Conservation (phyloP, 64 coral and sea anemone species). For the Anthopleura sola region DNA sequence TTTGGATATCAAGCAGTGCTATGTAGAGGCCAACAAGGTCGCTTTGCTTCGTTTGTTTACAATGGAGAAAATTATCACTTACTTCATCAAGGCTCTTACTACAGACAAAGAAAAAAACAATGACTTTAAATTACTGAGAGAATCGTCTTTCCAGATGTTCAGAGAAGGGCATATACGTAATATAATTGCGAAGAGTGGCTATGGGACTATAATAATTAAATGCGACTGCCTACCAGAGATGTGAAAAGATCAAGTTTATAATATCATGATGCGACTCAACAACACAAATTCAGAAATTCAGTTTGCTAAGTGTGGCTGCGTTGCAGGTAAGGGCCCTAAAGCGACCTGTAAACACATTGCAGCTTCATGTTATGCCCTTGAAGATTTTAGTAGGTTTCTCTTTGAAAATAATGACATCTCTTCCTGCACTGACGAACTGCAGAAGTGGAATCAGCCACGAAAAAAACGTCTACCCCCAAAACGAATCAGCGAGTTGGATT, state of each 20-base stretch:
- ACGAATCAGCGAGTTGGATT: constrained; percentile 23
- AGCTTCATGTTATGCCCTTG: not conserved
- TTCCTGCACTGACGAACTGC: constrained; percentile 14
- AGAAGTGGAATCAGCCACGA: constrained; percentile 25
- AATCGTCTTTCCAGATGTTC: no score
- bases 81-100: no score
- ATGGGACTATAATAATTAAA: no score
- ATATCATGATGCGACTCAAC: constrained; percentile 28
- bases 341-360: constrained; percentile 11
- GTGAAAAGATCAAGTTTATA: not conserved
- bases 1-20: no score
- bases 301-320: not conserved
- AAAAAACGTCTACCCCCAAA: constrained; percentile 6
- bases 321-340: constrained; percentile 25
- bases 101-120: no score
- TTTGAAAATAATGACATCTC: not conserved
- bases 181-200: no score
- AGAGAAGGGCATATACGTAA: no score
- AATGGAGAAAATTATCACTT: no score
- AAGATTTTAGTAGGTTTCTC: constrained; percentile 29
- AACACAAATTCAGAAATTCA: constrained; percentile 3
- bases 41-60: no score
- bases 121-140: no score
- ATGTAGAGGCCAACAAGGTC: no score
- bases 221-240: no score